phyloP scores from a whole-genome alignment of 2,888 invertebrate species.

The Chrysolina haemoptera region DNA sequence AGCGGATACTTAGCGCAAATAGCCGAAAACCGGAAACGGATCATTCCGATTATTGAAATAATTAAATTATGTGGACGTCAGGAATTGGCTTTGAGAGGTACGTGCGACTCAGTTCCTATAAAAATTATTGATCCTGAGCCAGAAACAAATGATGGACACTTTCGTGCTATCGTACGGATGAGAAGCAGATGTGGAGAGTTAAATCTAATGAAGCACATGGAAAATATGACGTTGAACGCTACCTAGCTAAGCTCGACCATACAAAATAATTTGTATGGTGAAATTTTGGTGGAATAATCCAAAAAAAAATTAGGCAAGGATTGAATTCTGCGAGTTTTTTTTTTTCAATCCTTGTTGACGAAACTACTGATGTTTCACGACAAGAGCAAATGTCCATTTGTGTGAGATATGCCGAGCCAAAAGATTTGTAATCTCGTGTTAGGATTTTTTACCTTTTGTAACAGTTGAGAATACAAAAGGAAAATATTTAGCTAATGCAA shows the following conservation, averaged over 20 bases:
- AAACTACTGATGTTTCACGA: conserved; percentile 23
- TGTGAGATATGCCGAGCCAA: conserved; percentile 23
- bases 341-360: conserved; percentile 17
- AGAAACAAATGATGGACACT: conserved; percentile 3
- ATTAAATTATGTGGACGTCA: neutral
- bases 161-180: conserved; percentile 1
- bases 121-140: no score
- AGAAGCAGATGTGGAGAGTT: conserved; percentile 7
- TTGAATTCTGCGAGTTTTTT: conserved; percentile 2
- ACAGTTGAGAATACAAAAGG: conserved; percentile 39
- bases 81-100: conserved; percentile 1
- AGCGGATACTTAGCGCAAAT: conserved; percentile 9
- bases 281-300: conserved; percentile 25
- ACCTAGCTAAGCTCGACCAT: conserved; percentile 20
- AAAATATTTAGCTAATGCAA: conserved; percentile 40
- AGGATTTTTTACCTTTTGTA: conserved; percentile 38
- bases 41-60: conserved; percentile 2
- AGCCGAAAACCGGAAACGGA: conserved; percentile 1
- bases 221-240: conserved; percentile 6
- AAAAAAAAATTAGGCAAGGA: conserved; percentile 9
- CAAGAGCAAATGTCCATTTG: conserved; percentile 27
- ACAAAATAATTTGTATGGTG: conserved; percentile 27
- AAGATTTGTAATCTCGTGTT: conserved; percentile 27
- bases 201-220: conserved; percentile 6
- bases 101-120: neutral